Base-by-base conservation (phyloP, 92 coral and sea anemone species). In the Zoanthus solanderi region DNA sequence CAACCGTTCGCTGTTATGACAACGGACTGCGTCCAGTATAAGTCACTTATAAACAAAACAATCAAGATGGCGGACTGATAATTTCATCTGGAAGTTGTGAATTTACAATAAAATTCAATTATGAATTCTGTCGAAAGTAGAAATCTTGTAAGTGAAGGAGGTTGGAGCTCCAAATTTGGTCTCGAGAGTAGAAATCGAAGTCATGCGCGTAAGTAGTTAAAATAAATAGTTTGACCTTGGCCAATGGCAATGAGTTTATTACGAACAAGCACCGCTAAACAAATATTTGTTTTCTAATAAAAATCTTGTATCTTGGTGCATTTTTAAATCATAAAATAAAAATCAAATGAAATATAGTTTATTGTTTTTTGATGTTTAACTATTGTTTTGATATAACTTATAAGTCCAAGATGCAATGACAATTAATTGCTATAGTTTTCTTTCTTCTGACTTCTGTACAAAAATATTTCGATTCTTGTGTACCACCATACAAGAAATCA, bases 81-180 rank as follows among this genome's bases (percentile, higher is more conserved):
- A 47, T 31, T 9, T 65, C 15, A 79, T 31, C 17, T 31, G 18
- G 18, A 63, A 23, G 7, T 63, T 31, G 34, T 69, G 42, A 10
- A 46, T 15, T 65, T 65, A 28, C 31, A 9, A 23, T 31, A 28
- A 6, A 44, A 23, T 17, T 45, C 15, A 11, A 66, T 14, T 81
- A 68, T 91, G 94, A 73, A 88, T 47, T 81, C 46, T 47, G 16
- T 76, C 31, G 95, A 78, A 42, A 54, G 46, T 12, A 52, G 66
- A 31, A 88, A 52, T 71, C 75, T 69, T 69, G 91, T 73, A 67
- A 73, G 79, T 44, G 75, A 50, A 61, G 92, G 92, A 3, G 96
- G 96, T 10, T 97, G 98, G 99, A 93, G 93, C 65, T 92, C 92
- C 14, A 97, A 95, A 80, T 95, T 97, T 86, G 91, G 96, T 63